Evolutionary conservation across 2,797 vertebrate species (phyloP).

Genomic region (Falco concolor): DNA sequence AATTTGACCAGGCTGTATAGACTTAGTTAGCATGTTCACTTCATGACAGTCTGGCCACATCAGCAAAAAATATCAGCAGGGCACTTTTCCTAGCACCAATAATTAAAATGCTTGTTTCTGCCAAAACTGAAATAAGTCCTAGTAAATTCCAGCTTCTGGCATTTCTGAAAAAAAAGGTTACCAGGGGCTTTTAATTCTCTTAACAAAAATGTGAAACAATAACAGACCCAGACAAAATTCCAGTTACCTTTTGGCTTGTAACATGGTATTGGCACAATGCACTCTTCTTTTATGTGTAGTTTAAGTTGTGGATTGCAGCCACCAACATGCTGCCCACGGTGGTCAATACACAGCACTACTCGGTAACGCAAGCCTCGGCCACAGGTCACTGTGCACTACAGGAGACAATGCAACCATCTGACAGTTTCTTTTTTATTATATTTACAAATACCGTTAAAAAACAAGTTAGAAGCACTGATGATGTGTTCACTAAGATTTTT

Average conservation of each 20-base stretch:
- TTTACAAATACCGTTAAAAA: neutral
- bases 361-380: constrained; percentile 88
- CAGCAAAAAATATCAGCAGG: constrained; percentile 35
- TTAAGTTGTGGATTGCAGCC: constrained; percentile 86
- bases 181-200: constrained; percentile 43
- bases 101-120: constrained; percentile 32
- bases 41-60: neutral
- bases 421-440: neutral
- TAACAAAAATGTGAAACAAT: constrained; percentile 16
- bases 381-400: constrained; percentile 91
- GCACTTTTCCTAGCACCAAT: constrained; percentile 14
- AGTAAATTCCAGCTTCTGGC: constrained; percentile 57
- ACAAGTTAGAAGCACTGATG: neutral
- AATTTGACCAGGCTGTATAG: neutral
- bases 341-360: constrained; percentile 89
- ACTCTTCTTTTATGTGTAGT: constrained; percentile 91
- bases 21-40: neutral
- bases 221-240: constrained; percentile 15
- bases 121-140: neutral
- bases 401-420: neutral
- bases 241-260: constrained; percentile 86
- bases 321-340: constrained; percentile 86
- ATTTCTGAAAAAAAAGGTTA: constrained; percentile 22
- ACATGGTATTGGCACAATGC: constrained; percentile 84
- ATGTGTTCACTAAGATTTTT: neutral